Conservation (phyloP, 1,140 invertebrate genomes). For the Dufourea novaeangliae region DNA sequence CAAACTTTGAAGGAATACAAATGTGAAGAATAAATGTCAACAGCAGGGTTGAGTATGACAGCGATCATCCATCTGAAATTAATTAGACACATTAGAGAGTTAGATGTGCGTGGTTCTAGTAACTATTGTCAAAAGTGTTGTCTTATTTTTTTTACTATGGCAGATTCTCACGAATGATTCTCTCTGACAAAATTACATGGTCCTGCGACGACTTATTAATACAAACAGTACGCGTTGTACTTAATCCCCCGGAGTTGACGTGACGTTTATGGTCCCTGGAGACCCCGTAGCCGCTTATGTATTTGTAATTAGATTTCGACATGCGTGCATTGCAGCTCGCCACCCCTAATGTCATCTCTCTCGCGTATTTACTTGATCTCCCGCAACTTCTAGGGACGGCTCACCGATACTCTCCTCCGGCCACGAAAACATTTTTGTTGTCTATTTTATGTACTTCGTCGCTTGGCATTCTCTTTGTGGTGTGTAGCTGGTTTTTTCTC, state of each 20-base stretch:
- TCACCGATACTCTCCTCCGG: background rate
- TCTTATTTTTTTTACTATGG: background rate
- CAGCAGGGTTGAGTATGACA: too few species aligned
- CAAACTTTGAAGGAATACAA: too few species aligned
- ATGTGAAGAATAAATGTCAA: too few species aligned
- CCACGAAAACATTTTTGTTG: background rate
- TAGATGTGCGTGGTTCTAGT: too few species aligned
- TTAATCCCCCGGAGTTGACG: conserved; percentile 35
- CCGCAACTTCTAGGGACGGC: conserved; percentile 18
- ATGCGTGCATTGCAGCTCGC: conserved; percentile 46
- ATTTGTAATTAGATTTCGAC: conserved; percentile 77
- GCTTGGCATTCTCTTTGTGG: background rate
- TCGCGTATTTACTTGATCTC: conserved; percentile 58
- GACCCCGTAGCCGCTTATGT: conserved; percentile 68
- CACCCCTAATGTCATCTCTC: conserved; percentile 66
- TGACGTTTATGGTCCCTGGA: conserved; percentile 67
- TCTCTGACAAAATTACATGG: background rate
- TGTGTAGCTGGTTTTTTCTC: too few species aligned
- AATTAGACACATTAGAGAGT: too few species aligned
- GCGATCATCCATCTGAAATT: too few species aligned
- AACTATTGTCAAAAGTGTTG: background rate
- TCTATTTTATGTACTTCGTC: background rate
- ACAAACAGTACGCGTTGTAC: conserved; percentile 32
- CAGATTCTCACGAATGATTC: background rate
- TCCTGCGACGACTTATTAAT: conserved; percentile 13